phyloP scores from a whole-genome alignment of 2,113 vertebrate genomes.

The Picathartes gymnocephalus region DNA sequence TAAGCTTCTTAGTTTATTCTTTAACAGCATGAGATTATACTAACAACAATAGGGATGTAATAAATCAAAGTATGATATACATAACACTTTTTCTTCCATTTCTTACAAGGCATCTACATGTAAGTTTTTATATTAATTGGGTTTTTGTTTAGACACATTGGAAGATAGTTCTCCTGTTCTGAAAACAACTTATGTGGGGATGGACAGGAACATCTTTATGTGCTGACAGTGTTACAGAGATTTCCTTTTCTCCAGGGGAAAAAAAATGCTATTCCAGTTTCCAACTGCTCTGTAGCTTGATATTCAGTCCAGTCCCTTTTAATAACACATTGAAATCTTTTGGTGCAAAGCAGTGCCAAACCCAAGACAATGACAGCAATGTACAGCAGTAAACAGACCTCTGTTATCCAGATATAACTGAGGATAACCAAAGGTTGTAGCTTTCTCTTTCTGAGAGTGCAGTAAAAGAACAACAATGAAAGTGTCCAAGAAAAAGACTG shows the following conservation, averaged over 20 bases:
- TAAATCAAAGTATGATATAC: not conserved
- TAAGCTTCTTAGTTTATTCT: constrained; percentile 15
- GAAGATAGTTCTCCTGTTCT: not conserved
- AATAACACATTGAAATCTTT: not conserved
- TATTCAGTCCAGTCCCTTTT: not conserved
- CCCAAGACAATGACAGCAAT: not conserved
- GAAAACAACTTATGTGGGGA: not conserved
- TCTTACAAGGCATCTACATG: not conserved
- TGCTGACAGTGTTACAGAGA: not conserved
- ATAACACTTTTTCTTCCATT: not conserved
- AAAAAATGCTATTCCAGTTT: not conserved
- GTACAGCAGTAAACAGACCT: not conserved
- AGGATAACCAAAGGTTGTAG: not conserved
- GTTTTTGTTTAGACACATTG: not conserved
- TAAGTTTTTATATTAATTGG: not conserved
- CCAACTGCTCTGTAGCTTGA: not conserved
- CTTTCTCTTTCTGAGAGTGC: not conserved
- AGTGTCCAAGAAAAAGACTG: not conserved
- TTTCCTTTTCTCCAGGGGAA: not conserved
- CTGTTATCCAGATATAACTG: not conserved
- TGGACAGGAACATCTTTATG: not conserved
- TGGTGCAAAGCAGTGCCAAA: not conserved
- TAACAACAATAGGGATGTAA: not conserved
- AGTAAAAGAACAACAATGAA: not conserved
- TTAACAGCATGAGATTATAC: not conserved